Base-by-base conservation (phyloP, 2,113 vertebrate species). In the Heloderma charlesbogerti region DNA sequence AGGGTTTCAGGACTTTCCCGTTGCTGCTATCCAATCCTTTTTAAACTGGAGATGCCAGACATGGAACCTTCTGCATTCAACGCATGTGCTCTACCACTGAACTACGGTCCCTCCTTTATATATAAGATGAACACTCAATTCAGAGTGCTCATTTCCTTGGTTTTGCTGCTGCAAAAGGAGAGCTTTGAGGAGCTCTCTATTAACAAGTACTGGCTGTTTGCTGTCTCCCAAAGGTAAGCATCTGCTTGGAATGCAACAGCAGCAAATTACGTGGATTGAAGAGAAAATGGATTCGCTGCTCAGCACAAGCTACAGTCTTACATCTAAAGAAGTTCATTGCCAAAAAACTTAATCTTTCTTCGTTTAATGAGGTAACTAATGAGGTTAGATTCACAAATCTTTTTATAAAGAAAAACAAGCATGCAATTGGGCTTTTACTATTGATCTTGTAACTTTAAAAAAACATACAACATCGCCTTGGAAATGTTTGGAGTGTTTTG, bases 261-360 rank as follows among this genome's bases (percentile, higher is more conserved):
- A 99, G 99, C 97, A 99, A 99, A 88, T 98, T 99, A 1, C 98
- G 99, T 75, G 99, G 99, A 77, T 96, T 99, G 92, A 99, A 99
- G 94, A 97, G 99, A 45, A 99, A 99, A 94, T 99, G 99, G 99
- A 99, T 99, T 95, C 98, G 99, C 96, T 99, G 99, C 93, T 99
- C 99, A 9, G 99, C 99, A 89, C 99, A 99, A 95, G 99, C 99
- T 81, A 99, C 99, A 0, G 99, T 99, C 93, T 97, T 99, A 86
- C 99, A 99, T 96, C 98, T 99, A 89, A 99, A 99, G 98, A 99
- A 99, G 96, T 99, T 99, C 98, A 99, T 99, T 96, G 99, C 99
- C 97, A 99, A 99, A 97, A 99, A 99, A 96, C 98, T 99, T 78
- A 99, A 99, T 96, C 97, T 99, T 91, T 99, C 99, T 91, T 99